Evolutionary conservation across 2,888 invertebrate species (phyloP), one percentile per base, ranked within the genome.

Genomic region (Sesia bembeciformis): DNA sequence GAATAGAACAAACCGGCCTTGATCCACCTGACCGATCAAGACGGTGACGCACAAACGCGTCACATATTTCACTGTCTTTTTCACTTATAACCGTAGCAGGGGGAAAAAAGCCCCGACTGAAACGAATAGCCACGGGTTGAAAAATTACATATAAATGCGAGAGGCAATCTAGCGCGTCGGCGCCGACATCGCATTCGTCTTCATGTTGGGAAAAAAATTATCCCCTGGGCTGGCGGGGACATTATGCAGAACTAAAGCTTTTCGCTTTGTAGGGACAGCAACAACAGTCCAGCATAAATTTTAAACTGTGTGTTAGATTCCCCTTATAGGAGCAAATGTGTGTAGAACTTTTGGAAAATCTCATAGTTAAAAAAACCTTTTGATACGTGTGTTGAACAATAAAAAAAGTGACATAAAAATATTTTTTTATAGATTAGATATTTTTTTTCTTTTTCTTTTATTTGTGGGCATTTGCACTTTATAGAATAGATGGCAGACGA

Each of bases 91-190:
- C 46, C 46, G n/a, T 23, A 46, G 23, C 46, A 46, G 23, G 23
- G n/a, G 43, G 46, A 46, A 46, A 46, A 46, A 46, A 46, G n/a
- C 8, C 5, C 4, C 46, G 46, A 46, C 8, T 46, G 46, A 46
- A 46, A 46, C 46, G 46, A 46, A 46, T 46, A 46, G 46, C 46
- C 46, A 46, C 46, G 46, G 52, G 40, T 40, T 55, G 55, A 57
- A 42, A 55, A 57, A 57, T 55, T 57, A 55, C 53, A 42, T 49
- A 49, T 49, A 53, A 57, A 55, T 53, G 57, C 54, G 54, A 52
- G 53, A 55, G 55, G 53, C 55, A 55, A 51, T 54, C 52, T 54
- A 53, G 38, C 43, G 41, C 46, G 43, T 39, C 41, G n/a, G 23
- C 46, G 8, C 39, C 43, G 43, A 46, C 39, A 7, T 39, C 52